Evolutionary conservation across 2,888 invertebrate species (phyloP), one percentile per base, ranked within the genome.

Genomic region (Eupithecia tripunctaria): DNA sequence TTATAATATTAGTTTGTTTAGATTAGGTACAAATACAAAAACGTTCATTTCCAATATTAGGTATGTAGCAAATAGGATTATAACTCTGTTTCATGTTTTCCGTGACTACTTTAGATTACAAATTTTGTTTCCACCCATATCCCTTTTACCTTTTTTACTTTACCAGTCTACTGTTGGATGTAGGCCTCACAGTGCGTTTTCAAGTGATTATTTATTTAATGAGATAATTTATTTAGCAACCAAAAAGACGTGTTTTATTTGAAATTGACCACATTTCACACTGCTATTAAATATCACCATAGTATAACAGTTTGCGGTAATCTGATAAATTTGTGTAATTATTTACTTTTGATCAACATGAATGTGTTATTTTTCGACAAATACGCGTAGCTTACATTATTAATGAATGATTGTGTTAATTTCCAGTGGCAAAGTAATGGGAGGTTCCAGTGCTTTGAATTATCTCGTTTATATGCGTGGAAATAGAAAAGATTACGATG

Each of bases 361-460:
- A 8, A 21, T 56, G 27, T 60, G 60, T 60, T 12, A 29, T 60
- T 29, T 18, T 29, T 29, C 12, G 21, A 12, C 51, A 51, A 56
- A 5, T 25, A 25, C 56, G 1, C 25, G 56, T 56, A 25, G 25
- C 25, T 56, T 25, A 56, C 14, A 25, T 56, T 56, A 14, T 21
- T 56, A 56, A 56, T 25, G 0, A 56, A 56, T 43, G 15, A 10
- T 56, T 56, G 36, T 63, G 18, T 63, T 36, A n/a, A 63, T 64
- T 74, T 90, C 88, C 91, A 94, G 95, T 71, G 96, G 96, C 5
- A 95, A 95, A 84, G 96, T 96, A 2, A 95, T 97, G 94, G 97
- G 97, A 21, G 97, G 97, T 4, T 95, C 95, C 2, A 96, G 96
- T 78, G 90, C 95, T 59, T 94, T 96, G 63, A 97, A 97, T 86